Base-by-base conservation (phyloP, 1,140 invertebrate species). In the Drosophila ercepeae region DNA sequence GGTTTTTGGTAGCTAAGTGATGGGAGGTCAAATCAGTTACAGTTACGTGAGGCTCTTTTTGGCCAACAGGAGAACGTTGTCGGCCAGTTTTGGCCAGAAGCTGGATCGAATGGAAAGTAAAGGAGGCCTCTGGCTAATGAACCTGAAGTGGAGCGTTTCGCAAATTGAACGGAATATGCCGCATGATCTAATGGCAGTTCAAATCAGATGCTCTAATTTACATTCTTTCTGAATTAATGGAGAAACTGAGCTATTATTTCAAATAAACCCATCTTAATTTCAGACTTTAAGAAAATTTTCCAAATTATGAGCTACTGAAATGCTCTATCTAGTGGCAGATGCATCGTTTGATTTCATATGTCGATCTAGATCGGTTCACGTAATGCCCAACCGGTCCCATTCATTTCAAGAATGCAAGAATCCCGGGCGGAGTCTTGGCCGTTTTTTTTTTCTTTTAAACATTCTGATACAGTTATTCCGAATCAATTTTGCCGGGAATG, bases 1-100 rank as follows among this genome's bases (percentile, higher is more conserved):
- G 52, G 68, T 71, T 69, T 64, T 61, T 73, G 64, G 64, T 79
- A 73, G 68, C 61, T 55, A 68, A 82, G 52, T 76, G 67, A 82
- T 73, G 78, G 55, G 50, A 54, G 76, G 29, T 68, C 63, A 78
- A 69, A 72, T 78, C 69, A 54, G 69, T 73, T 73, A 73, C 69
- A 73, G 69, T 63, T 73, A 73, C 69, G 69, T 73, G 69, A 32
- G 55, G 69, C 57, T 46, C 45, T 46, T 71, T 59, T 72, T 25
- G 36, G 58, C 50, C 16, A 25, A 44, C 61, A 67, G 64, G 64
- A 68, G 64, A 68, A 68, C 64, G 64, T 67, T 63, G 42, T 19
- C 39, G 54, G 34, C 61, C 57, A 25, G 57, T 60, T 55, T 44
- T 25, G 59, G 51, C 27, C 61, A 67, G 64, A 65, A 72, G 55